Base-by-base conservation (phyloP, 2,888 invertebrate genomes). In the Chloroclysta siterata region DNA sequence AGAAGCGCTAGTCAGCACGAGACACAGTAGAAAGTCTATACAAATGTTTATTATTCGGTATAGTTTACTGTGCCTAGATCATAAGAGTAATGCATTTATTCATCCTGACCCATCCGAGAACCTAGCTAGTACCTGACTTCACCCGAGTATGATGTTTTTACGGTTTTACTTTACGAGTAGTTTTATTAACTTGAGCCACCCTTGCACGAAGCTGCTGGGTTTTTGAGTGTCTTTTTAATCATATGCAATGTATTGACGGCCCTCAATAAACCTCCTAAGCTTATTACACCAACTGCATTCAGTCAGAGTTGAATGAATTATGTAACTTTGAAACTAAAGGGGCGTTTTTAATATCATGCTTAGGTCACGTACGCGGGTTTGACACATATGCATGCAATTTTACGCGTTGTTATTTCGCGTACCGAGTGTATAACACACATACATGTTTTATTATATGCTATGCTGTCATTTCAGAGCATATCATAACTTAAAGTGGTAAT, bases 11-110 rank as follows among this genome's bases (percentile, higher is more conserved):
- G 11, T 39, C 33, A 8, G 33, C 33, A 33, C 33, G 2, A 22
- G 22, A 11, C 11, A 10, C 11, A 39, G 10, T 39, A 39, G 11
- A 11, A 39, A 11, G 36, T 39, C 11, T 39, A 39, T 39, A 48
- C 41, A n/a, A 50, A 50, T 56, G 22, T 56, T 28, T 48, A 28
- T 29, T 44, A 44, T 48, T 56, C 22, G 46, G 8, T 47, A 48
- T 56, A 41, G 48, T 56, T 47, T 39, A 13, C 28, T 42, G 14
- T 56, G n/a, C n/a, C 28, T 56, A 50, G 56, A 22, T 56, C 15
- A 7, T 46, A 47, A 55, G 39, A 41, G n/a, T 28, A 48, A 29
- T 41, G 14, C n/a, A 36, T 47, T 48, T 41, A 55, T 55, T 39
- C 28, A 51, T 51, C 51, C 29, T 36, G 33, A 28, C 29, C n/a